phyloP scores from a whole-genome alignment of 2,888 invertebrate species.

The Ellobium chinense region DNA sequence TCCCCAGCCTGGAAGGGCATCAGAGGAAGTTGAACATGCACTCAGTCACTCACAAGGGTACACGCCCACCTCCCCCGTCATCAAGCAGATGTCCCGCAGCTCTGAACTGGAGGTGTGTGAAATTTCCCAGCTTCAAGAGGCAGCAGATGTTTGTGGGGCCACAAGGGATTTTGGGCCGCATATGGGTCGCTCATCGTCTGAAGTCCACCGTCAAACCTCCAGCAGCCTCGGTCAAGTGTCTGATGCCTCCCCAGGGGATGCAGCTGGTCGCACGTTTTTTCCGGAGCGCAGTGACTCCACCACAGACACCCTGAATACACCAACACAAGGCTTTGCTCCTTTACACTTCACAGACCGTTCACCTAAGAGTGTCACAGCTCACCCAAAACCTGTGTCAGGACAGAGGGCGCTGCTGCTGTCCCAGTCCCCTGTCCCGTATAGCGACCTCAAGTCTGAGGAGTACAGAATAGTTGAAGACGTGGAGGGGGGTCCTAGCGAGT shows the following conservation, averaged over 20 bases:
- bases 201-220: constrained; percentile 13
- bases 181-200: constrained; percentile 28
- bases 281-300: constrained; percentile 18
- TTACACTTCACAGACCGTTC: constrained; percentile 38
- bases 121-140: constrained; percentile 26
- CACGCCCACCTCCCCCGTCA: background rate
- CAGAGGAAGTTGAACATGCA: constrained; percentile 26
- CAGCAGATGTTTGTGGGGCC: constrained; percentile 14
- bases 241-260: constrained; percentile 4
- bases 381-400: constrained; percentile 34
- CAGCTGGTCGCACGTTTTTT: background rate
- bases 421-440: constrained; percentile 31
- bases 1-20: constrained; percentile 1
- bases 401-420: constrained; percentile 44
- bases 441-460: constrained; percentile 15
- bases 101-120: constrained; percentile 37
- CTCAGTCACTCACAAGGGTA: background rate
- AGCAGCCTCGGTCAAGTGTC: background rate
- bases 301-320: background rate
- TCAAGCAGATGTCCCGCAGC: constrained; percentile 33
- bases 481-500: background rate
- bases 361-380: constrained; percentile 29
- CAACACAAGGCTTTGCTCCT: constrained; percentile 34
- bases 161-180: constrained; percentile 40
- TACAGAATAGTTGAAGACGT: constrained; percentile 6